Base-by-base conservation (phyloP, 2,888 invertebrate genomes). In the Trimorus sp. region DNA sequence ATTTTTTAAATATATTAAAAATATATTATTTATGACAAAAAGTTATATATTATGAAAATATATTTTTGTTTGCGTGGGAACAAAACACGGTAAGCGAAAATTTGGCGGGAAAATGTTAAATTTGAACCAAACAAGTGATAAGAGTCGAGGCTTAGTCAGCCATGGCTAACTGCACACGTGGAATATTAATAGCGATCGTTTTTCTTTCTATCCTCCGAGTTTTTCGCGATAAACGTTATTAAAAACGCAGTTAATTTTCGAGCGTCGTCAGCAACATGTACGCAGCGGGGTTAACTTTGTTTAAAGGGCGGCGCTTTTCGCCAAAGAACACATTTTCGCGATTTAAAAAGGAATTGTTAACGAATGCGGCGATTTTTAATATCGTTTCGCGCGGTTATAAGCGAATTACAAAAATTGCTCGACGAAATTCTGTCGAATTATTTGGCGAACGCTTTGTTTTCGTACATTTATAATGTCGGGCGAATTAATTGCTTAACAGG, bases 201-300 rank as follows among this genome's bases (percentile, higher is more conserved):
- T 70, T 14, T 48, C 37, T 38, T 45, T 62, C 62, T 76, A 76
- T 76, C 76, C 69, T 69, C 62, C 62, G 62, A 56, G 68, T 62
- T 68, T 69, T 62, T 69, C 16, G 7, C 62, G 76, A 76, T 76
- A 76, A 69, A 62, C 26, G 76, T 48, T 49, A 69, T 75, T 70
- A 70, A 77, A 77, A 77, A 62, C 58, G 62, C 62, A 77, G 54
- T 59, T 77, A 51, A 77, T 65, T 77, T 26, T 49, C 26, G 16
- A 70, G 70, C 70, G 58, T 49, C 60, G 65, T 71, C 63, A 70
- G 71, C 62, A 75, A 75, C 51, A 68, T 56, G 65, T 54, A 66
- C 51, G 58, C 49, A 53, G 49, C 62, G 49, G 63, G 15, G 40
- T 42, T 51, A 51, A 75, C 51, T 59, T 66, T 58, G 49, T 75